These are phyloP conservation scores for Danio choprae DNA, from an alignment of 2,797 vertebrate genomes.

Conservation along the genomic window DNA sequence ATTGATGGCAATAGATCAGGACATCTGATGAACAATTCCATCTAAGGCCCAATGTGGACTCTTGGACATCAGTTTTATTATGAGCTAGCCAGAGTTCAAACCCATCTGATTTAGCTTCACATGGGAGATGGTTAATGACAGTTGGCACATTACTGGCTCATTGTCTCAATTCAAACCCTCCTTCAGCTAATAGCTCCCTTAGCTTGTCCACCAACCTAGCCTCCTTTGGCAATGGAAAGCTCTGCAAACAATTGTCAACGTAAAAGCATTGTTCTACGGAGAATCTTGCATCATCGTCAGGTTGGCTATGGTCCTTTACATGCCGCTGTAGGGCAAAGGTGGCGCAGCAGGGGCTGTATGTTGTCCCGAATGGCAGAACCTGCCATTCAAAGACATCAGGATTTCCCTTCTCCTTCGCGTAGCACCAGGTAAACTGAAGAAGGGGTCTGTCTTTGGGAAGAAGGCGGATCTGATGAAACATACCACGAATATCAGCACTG, in stretches of 20 bases:
- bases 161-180: conserved; percentile 27
- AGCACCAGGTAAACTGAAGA: no score
- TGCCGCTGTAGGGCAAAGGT: conserved; percentile 28
- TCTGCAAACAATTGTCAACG: conserved; percentile 41
- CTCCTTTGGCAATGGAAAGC: background rate
- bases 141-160: background rate
- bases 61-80: background rate
- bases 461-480: conserved; percentile 45
- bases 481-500: no score
- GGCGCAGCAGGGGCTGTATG: conserved; percentile 42
- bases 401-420: no score
- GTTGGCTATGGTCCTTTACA: background rate
- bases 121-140: conserved; percentile 14
- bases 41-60: conserved; percentile 9
- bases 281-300: background rate
- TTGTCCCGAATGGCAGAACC: conserved; percentile 35
- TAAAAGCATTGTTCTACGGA: background rate
- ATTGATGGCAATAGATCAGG: background rate
- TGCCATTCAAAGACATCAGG: conserved; percentile 38
- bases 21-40: conserved; percentile 15
- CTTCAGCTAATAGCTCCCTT: background rate
- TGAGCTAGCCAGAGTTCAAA: conserved; percentile 20
- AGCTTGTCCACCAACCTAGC: background rate
- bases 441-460: conserved; percentile 34
- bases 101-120: background rate